phyloP scores from a whole-genome alignment of 2,113 vertebrate species.

The Centropristis striata region DNA sequence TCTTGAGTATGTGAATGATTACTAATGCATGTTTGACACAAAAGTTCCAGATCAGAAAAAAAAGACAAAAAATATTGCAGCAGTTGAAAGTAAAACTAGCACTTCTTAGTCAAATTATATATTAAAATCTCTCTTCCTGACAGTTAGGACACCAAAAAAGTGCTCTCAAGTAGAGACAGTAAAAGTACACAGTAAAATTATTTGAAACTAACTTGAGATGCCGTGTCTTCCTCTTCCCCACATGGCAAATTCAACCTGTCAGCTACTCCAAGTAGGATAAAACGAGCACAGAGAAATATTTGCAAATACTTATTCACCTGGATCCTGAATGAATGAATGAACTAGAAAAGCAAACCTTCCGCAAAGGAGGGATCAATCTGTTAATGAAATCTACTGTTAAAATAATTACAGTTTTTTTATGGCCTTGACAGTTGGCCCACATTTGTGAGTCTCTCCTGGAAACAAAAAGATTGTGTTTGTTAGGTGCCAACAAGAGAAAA shows the following conservation, averaged over 20 bases:
- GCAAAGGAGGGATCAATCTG: neutral
- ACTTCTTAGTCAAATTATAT: neutral
- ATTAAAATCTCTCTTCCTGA: neutral
- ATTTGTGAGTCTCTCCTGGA: neutral
- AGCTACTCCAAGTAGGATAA: neutral
- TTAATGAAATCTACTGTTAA: neutral
- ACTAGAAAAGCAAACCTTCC: neutral
- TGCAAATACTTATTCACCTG: neutral
- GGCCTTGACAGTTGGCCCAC: neutral
- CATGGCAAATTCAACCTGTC: conserved; percentile 21
- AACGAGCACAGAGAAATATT: neutral
- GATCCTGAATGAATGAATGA: neutral
- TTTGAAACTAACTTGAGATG: conserved; percentile 4
- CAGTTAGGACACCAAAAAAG: neutral
- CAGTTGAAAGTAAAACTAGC: conserved; percentile 4
- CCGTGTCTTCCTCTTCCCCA: neutral
- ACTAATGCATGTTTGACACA: neutral
- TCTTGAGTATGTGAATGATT: neutral
- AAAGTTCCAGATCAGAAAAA: neutral
- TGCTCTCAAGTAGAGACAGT: neutral
- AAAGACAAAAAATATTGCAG: neutral
- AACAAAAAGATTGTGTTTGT: conserved; percentile 15
- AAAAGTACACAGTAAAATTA: neutral
- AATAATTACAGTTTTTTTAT: conserved; percentile 1
- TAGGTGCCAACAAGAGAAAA: conserved; percentile 15